Evolutionary conservation across 2,113 vertebrate genomes (phyloP).

Genomic region (Crotalus tigris): DNA sequence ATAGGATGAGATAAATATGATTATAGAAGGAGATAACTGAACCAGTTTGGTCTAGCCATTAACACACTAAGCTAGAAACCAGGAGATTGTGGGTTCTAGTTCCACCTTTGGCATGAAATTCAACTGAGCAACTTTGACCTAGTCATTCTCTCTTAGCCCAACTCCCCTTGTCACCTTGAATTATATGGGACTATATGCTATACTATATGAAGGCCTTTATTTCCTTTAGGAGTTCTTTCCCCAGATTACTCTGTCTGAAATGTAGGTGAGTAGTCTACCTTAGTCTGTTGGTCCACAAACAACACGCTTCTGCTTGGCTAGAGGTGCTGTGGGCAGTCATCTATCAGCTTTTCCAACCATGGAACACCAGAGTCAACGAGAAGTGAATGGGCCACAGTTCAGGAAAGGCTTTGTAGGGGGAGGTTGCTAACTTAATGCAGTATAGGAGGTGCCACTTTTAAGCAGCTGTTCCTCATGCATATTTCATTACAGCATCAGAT

Average conservation of each 20-base stretch:
- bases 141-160: background rate
- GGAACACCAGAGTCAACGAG: background rate
- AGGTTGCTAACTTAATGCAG: conserved; percentile 63
- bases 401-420: conserved; percentile 10
- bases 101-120: background rate
- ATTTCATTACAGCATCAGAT: conserved; percentile 89
- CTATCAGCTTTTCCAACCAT: background rate
- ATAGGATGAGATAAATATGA: background rate
- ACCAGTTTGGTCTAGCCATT: background rate
- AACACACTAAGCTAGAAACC: background rate
- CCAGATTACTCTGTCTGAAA: background rate
- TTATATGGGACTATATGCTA: background rate
- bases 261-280: background rate
- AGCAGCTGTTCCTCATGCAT: conserved; percentile 95
- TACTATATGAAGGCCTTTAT: background rate
- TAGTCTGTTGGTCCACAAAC: background rate
- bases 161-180: background rate
- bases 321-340: background rate
- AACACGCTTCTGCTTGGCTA: background rate
- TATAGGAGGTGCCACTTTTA: conserved; percentile 70
- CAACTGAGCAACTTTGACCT: background rate
- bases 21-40: background rate
- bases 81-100: background rate
- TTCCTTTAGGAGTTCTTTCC: background rate
- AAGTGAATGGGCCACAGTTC: background rate